Evolutionary conservation across 2,113 vertebrate genomes (phyloP).

Genomic region (Gorilla gorilla): DNA sequence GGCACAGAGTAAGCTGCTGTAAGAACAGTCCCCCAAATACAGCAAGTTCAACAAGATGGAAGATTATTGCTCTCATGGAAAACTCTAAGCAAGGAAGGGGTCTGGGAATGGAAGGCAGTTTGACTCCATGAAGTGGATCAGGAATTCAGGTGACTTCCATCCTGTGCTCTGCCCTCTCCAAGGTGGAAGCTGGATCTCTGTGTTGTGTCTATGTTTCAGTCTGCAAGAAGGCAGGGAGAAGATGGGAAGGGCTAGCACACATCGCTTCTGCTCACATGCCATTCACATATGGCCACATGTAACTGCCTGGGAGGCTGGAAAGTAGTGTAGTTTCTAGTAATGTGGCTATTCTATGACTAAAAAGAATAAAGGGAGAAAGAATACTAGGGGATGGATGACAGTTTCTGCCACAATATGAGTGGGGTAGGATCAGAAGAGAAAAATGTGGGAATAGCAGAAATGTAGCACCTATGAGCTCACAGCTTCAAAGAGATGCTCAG

Average conservation of each 20-base stretch:
- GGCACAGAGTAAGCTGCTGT: no score
- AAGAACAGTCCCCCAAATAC: no score
- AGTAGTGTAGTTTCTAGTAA: not conserved
- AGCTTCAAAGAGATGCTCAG: slow-evolving; percentile 11
- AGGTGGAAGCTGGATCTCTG: not conserved
- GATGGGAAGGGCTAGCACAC: not conserved
- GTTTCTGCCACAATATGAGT: slow-evolving; percentile 1
- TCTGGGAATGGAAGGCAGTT: not conserved
- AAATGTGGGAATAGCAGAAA: not conserved
- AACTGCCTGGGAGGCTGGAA: not conserved
- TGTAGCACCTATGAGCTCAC: not conserved
- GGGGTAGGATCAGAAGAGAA: not conserved
- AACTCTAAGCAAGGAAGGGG: not conserved
- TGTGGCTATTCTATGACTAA: not conserved
- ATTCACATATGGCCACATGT: not conserved
- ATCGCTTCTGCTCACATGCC: accelerated
- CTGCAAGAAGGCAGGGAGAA: no score
- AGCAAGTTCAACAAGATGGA: not conserved
- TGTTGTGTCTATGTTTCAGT: accelerated
- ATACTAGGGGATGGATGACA: not conserved
- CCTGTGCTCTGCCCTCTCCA: not conserved
- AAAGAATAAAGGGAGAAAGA: not conserved
- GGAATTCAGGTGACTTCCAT: no score
- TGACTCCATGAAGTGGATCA: not conserved
- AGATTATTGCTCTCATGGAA: not conserved